phyloP scores from a whole-genome alignment of 2,113 vertebrate species.

The Apeltes quadracus region DNA sequence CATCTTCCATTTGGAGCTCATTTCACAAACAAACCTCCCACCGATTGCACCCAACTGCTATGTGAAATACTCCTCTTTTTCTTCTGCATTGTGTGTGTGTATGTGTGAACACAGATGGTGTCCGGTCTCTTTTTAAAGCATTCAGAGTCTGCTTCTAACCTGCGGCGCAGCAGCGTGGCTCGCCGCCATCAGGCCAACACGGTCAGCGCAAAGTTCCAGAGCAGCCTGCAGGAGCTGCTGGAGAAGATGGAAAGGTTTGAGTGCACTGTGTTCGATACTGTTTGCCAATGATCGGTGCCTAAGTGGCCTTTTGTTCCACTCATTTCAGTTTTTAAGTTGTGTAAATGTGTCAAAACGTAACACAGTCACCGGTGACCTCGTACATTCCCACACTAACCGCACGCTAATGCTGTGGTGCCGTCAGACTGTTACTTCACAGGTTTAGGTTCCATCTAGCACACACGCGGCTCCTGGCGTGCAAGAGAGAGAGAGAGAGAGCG shows the following conservation, averaged over 20 bases:
- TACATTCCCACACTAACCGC: background rate
- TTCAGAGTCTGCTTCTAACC: constrained; percentile 79
- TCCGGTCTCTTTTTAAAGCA: constrained; percentile 90
- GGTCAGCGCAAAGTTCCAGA: constrained; percentile 92
- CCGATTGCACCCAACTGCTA: background rate
- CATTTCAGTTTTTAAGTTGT: background rate
- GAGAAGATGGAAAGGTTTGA: constrained; percentile 94
- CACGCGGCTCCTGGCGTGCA: no score
- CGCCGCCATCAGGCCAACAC: constrained; percentile 91
- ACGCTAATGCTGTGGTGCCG: background rate
- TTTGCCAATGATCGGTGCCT: background rate
- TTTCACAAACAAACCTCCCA: background rate
- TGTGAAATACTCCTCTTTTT: background rate
- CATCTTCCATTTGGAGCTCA: background rate
- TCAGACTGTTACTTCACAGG: background rate
- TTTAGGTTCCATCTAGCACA: background rate
- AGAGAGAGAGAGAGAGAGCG: background rate
- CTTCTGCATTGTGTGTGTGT: constrained; percentile 4
- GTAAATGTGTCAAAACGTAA: background rate
- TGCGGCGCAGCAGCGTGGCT: constrained; percentile 84
- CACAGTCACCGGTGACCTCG: background rate
- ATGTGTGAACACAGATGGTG: constrained; percentile 83
- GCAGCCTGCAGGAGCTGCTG: constrained; percentile 92
- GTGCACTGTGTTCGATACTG: background rate
- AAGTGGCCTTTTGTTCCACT: background rate